Conservation (phyloP, 2,888 invertebrate genomes). For the Oscheius onirici region DNA sequence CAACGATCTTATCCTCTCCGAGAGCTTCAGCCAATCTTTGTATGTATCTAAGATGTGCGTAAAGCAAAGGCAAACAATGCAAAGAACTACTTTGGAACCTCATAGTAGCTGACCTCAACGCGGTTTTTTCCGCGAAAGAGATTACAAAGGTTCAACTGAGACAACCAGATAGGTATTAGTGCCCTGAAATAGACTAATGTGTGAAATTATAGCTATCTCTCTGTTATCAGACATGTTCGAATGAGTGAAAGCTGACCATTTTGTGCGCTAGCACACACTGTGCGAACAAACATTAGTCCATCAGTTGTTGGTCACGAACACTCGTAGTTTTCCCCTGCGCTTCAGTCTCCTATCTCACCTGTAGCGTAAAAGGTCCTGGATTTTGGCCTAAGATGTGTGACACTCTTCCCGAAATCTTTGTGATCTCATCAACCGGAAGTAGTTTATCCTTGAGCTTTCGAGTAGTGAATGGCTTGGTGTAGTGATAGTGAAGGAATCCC, state of each 20-base stretch:
- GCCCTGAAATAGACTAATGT: slow-evolving; percentile 75
- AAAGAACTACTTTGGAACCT: neutral
- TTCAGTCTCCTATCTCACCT: slow-evolving; percentile 71
- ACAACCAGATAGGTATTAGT: slow-evolving; percentile 96
- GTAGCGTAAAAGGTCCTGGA: slow-evolving; percentile 95
- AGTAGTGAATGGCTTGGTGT: slow-evolving; percentile 15
- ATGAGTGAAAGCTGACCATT: slow-evolving; percentile 7
- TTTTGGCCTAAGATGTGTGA: slow-evolving; percentile 86
- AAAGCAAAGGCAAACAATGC: slow-evolving; percentile 6
- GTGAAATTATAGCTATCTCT: neutral
- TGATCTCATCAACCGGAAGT: slow-evolving; percentile 15
- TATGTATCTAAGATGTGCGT: slow-evolving; percentile 26
- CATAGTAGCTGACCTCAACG: neutral
- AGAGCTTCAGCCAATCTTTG: slow-evolving; percentile 28
- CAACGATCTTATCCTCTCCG: slow-evolving; percentile 76
- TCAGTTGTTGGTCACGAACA: slow-evolving; percentile 29
- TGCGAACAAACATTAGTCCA: slow-evolving; percentile 33
- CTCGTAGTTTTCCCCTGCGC: neutral
- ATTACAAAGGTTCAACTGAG: neutral
- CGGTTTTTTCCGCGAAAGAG: neutral
- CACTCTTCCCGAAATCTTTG: slow-evolving; percentile 15
- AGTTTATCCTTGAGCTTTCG: slow-evolving; percentile 15
- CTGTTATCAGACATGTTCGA: slow-evolving; percentile 21
- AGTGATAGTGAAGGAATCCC: slow-evolving; percentile 26
- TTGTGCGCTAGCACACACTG: slow-evolving; percentile 12